A percentile compares a stretch with the other conserved stretches of the same genome.
These are phyloP conservation scores for Drosophila lutescens DNA, from an alignment of 2,888 invertebrate genomes.

Conservation along the genomic window DNA sequence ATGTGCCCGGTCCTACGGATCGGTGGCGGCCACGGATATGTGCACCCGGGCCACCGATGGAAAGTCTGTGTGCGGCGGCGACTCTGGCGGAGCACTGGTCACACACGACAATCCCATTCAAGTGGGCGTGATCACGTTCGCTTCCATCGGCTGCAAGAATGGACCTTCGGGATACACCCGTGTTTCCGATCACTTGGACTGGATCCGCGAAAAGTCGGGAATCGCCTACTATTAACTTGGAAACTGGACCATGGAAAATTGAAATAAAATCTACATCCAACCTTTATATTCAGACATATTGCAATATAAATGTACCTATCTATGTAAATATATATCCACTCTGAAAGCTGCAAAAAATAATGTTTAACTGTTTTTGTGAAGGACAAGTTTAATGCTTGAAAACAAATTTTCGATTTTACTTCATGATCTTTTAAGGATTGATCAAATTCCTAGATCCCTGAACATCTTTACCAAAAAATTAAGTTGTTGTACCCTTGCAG, in stretches of 20 bases:
- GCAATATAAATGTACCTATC: neutral
- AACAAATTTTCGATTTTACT: too few relatives aligned
- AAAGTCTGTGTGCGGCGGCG: constrained; percentile 83
- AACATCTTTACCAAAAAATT: too few relatives aligned
- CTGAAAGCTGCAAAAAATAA: neutral
- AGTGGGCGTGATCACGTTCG: constrained; percentile 60
- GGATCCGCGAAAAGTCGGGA: constrained; percentile 64
- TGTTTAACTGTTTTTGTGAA: too few relatives aligned
- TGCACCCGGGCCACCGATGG: constrained; percentile 47
- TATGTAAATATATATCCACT: constrained; percentile 4
- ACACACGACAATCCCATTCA: constrained; percentile 47
- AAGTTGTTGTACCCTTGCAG: too few relatives aligned
- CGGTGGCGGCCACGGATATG: constrained; percentile 43
- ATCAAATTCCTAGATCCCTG: too few relatives aligned
- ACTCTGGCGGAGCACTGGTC: constrained; percentile 83
- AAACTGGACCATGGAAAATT: neutral
- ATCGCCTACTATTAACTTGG: constrained; percentile 44
- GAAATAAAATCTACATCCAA: neutral
- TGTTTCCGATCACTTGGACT: constrained; percentile 63
- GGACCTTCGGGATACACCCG: constrained; percentile 60
- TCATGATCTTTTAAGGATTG: too few relatives aligned
- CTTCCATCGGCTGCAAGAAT: constrained; percentile 46
- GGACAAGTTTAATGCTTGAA: too few relatives aligned
- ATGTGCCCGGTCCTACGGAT: constrained; percentile 82
- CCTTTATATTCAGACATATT: neutral